These are phyloP conservation scores for Masticophis lateralis DNA, from an alignment of 2,797 vertebrate genomes.

Conservation along the genomic window DNA sequence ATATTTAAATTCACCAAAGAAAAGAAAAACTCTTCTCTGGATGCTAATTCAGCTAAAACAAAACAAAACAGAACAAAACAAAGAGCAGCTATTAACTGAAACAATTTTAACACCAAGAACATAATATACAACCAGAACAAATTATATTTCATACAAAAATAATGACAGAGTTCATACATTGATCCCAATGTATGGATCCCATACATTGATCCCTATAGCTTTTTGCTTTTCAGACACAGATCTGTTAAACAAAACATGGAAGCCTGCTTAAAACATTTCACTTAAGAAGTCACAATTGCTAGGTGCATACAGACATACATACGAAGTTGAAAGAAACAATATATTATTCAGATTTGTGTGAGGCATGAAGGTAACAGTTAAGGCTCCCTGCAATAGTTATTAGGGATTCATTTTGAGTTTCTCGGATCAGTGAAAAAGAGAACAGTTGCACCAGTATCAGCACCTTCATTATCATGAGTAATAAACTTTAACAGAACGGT, in stretches of 20 bases:
- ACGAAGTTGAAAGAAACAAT: background rate
- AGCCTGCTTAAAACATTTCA: background rate
- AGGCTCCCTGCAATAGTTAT: background rate
- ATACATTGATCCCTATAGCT: background rate
- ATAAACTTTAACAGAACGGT: background rate
- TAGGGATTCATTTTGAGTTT: background rate
- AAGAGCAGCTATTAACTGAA: background rate
- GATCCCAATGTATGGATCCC: background rate
- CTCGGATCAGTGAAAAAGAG: background rate
- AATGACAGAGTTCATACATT: background rate
- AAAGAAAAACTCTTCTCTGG: background rate
- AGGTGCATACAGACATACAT: background rate
- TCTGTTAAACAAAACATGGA: background rate
- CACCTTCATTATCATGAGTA: background rate
- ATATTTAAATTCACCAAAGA: background rate
- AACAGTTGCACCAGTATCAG: background rate
- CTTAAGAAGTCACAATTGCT: background rate
- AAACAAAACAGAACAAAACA: background rate
- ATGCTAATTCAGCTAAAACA: background rate
- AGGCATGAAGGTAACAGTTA: background rate
- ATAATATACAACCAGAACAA: accelerated
- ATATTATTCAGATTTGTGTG: background rate
- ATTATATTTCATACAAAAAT: background rate
- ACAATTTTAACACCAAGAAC: background rate
- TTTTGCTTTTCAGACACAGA: background rate